Conservation (phyloP, 2,888 invertebrate species). For the Germaria angustata region DNA sequence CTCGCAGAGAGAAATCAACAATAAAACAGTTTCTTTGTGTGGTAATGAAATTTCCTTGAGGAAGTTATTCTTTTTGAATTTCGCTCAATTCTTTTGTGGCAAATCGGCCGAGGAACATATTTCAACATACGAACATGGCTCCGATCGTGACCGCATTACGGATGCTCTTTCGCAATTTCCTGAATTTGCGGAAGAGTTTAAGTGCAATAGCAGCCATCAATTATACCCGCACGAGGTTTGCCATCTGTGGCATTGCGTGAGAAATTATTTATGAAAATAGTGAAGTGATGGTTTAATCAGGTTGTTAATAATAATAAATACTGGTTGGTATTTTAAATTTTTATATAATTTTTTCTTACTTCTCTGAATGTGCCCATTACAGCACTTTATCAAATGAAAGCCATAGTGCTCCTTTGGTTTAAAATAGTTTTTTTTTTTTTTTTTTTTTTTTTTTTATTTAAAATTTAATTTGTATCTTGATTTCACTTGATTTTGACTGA, state of each 20-base stretch:
- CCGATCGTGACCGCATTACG: slow-evolving; percentile 65
- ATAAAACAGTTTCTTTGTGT: slow-evolving; percentile 9
- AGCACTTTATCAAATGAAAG: too few relatives aligned
- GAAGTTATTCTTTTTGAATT: slow-evolving; percentile 67
- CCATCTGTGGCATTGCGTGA: slow-evolving; percentile 49
- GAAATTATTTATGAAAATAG: too few relatives aligned
- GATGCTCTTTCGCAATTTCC: slow-evolving; percentile 68
- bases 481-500: too few relatives aligned
- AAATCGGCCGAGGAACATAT: slow-evolving; percentile 8
- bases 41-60: neutral
- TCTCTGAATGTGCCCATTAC: too few relatives aligned
- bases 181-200: slow-evolving; percentile 57
- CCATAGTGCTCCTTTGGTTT: too few relatives aligned
- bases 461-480: too few relatives aligned
- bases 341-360: too few relatives aligned
- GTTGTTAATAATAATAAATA: too few relatives aligned
- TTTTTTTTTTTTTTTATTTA: too few relatives aligned
- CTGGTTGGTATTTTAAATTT: too few relatives aligned
- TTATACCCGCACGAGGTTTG: slow-evolving; percentile 47
- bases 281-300: too few relatives aligned
- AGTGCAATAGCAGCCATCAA: slow-evolving; percentile 41
- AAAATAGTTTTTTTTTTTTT: too few relatives aligned
- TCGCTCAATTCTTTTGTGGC: slow-evolving; percentile 70
- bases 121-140: slow-evolving; percentile 61
- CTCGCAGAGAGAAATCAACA: neutral